Percentiles rank a stretch among this genome's conserved stretches.
Evolutionary conservation across 2,797 vertebrate genomes (phyloP).

Genomic region (Halcyon leucocephala): DNA sequence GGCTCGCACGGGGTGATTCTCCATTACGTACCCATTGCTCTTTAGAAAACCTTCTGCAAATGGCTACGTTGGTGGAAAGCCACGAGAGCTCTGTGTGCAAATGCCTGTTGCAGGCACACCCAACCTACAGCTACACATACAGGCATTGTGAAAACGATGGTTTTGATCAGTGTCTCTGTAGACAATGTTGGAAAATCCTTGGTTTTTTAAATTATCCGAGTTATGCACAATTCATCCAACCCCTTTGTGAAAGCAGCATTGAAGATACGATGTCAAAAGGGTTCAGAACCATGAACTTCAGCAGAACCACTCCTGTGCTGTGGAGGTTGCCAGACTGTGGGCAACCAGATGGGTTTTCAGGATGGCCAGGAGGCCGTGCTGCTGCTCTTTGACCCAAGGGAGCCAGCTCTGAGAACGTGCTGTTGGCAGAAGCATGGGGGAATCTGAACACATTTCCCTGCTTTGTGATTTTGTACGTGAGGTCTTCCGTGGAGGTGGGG

Average conservation of each 20-base stretch:
- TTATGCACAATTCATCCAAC: background rate
- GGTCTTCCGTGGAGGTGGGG: background rate
- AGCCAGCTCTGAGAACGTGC: accelerated
- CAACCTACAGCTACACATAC: no score
- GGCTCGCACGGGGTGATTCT: background rate
- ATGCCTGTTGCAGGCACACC: background rate
- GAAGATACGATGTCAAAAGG: background rate
- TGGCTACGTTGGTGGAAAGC: background rate
- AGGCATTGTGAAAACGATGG: accelerated
- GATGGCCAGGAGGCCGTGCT: background rate
- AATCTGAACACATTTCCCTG: background rate
- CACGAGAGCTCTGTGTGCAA: background rate
- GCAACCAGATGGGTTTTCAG: accelerated
- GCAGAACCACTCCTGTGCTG: background rate
- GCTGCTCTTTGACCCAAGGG: accelerated
- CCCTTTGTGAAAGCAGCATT: background rate
- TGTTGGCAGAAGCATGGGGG: accelerated
- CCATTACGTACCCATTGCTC: background rate
- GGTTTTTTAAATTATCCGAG: background rate
- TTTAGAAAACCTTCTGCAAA: background rate
- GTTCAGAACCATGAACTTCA: background rate
- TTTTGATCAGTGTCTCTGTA: background rate
- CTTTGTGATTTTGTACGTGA: background rate
- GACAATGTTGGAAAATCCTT: background rate
- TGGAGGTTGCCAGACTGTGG: background rate